Percentiles rank a stretch among this genome's conserved stretches.
phyloP scores from a whole-genome alignment of 2,113 vertebrate species.

The Campylomormyrus numenius region DNA sequence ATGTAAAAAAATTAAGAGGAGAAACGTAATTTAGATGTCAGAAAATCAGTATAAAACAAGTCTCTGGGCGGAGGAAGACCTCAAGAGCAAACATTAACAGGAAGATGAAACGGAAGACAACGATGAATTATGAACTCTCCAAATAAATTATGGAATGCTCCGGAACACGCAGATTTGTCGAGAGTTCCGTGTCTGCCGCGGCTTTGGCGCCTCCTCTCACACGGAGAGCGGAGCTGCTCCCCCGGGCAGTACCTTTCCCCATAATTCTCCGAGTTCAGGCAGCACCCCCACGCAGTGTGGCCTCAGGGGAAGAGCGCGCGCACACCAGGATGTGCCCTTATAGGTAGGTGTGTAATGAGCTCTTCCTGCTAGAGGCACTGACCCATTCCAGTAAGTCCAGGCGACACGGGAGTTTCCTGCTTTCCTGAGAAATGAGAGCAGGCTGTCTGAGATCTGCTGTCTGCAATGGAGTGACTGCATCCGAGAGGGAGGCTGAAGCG shows the following conservation, averaged over 20 bases:
- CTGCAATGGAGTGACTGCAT: background rate
- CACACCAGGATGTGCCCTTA: background rate
- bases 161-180: background rate
- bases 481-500: background rate
- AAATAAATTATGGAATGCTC: background rate
- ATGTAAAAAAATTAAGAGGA: background rate
- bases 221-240: background rate
- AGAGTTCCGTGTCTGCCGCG: background rate
- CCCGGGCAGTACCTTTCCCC: background rate
- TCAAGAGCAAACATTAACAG: background rate
- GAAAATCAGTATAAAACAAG: background rate
- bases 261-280: background rate
- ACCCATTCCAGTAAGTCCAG: background rate
- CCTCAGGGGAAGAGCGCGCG: background rate
- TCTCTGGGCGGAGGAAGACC: background rate
- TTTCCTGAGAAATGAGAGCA: background rate
- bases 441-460: background rate
- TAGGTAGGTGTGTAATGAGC: background rate
- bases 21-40: background rate
- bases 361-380: background rate
- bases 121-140: background rate
- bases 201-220: background rate
- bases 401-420: background rate
- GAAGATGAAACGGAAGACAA: background rate
- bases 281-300: background rate